Evolutionary conservation across 2,888 invertebrate genomes (phyloP).

Genomic region (Tortricodes alternella): DNA sequence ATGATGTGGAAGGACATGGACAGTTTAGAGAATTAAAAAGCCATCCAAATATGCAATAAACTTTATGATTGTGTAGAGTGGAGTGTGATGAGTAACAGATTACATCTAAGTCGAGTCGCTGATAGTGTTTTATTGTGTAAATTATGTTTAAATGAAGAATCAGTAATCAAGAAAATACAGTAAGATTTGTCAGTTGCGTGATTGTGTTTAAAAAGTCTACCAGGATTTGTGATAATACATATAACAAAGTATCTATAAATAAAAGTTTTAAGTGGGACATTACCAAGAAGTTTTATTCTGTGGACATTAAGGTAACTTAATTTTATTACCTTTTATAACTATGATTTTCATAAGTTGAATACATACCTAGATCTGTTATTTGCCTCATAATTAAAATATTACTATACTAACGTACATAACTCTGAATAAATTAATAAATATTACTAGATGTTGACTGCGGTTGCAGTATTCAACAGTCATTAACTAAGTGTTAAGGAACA

Average conservation of each 20-base stretch:
- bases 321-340: slow-evolving; percentile 40
- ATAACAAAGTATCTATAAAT: slow-evolving; percentile 85
- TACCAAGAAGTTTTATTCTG: slow-evolving; percentile 79
- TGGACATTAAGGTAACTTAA: slow-evolving; percentile 64
- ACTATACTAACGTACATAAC: no score
- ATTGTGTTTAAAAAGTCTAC: slow-evolving; percentile 87
- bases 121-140: slow-evolving; percentile 81
- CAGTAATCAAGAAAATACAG: slow-evolving; percentile 79
- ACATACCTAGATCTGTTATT: slow-evolving; percentile 12
- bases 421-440: no score
- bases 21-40: slow-evolving; percentile 74
- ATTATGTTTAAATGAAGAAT: slow-evolving; percentile 81
- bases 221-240: slow-evolving; percentile 89
- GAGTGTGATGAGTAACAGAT: slow-evolving; percentile 71
- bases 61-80: slow-evolving; percentile 77
- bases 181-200: slow-evolving; percentile 84
- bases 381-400: slow-evolving; percentile 2
- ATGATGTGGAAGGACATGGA: slow-evolving; percentile 69
- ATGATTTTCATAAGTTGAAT: neutral
- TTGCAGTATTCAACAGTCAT: no score
- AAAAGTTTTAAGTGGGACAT: slow-evolving; percentile 84
- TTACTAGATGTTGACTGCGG: no score
- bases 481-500: no score
- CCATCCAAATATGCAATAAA: slow-evolving; percentile 81
- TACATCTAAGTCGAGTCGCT: slow-evolving; percentile 78